Base-by-base conservation (phyloP, 2,113 vertebrate genomes). In the Elaphurus davidianus region DNA sequence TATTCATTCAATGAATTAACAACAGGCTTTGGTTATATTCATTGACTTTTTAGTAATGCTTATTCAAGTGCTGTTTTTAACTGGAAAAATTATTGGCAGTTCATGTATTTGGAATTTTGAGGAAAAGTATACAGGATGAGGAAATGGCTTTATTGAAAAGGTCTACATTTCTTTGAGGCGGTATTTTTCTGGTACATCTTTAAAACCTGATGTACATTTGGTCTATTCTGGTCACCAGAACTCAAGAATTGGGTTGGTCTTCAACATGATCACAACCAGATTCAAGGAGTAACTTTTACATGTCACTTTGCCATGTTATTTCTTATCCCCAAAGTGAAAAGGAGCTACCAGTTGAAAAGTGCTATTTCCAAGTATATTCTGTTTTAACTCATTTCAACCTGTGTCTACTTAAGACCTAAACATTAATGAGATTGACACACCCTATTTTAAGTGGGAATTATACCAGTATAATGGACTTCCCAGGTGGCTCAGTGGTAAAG, bases 381-480 rank as follows among this genome's bases (percentile, higher is more conserved):
- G 0, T 25, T 33, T 93, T 52, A 5, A 50, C n/a, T 88, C 10
- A 94, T 91, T 87, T 94, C 64, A 86, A 84, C 96, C 91, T 64
- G 40, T 92, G 55, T 97, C 30, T 90, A 84, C 9, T 55, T 94
- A 93, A 90, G 97, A 92, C 5, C 50, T 96, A 95, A 98, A 87
- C 43, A 83, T 89, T 96, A 0, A 11, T 96, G 94, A 98, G 90
- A 83, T 67, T 98, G 98, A 84, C 89, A 7, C 97, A 87, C 52
- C 96, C 76, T 52, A 96, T 90, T 96, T 97, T 86, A 90, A 95
- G 89, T 54, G 94, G 98, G 98, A 96, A 91, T 79, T 45, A 94
- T 92, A 97, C 98, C 98, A 98, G 92, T 14, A 40, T 64, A 97
- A 98, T 98, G 98, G 71, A 43, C 71, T 43, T 43, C 40, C 71